Evolutionary conservation across 2,888 invertebrate genomes (phyloP).

Genomic region (Beris chalybata): DNA sequence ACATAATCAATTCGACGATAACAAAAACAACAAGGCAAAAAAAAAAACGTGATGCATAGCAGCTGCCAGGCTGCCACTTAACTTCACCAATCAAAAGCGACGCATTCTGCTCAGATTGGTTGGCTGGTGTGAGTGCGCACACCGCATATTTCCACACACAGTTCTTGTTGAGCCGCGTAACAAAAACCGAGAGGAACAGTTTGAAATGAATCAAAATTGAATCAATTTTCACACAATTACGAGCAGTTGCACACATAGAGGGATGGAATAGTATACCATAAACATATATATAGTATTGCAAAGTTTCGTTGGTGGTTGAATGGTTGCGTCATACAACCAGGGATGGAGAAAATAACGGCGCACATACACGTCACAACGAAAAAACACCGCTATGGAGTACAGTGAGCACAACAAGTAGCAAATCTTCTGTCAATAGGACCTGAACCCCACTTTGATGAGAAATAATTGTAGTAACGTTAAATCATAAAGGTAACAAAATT

Average conservation of each 20-base stretch:
- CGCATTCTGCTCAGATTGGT: conserved; percentile 22
- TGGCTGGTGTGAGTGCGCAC: conserved; percentile 13
- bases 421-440: too few relatives aligned
- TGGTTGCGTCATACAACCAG: conserved; percentile 32
- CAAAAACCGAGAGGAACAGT: too few relatives aligned
- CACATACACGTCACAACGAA: conserved; percentile 33
- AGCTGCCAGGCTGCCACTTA: conserved; percentile 39
- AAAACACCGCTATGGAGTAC: conserved; percentile 13
- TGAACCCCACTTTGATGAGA: too few relatives aligned
- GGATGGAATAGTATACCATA: not conserved
- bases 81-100: conserved; percentile 38
- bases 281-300: not conserved
- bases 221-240: too few relatives aligned
- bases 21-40: conserved; percentile 1
- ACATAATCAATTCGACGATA: not conserved
- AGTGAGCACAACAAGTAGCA: too few relatives aligned
- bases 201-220: too few relatives aligned
- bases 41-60: conserved; percentile 29
- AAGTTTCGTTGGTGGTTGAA: not conserved
- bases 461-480: too few relatives aligned
- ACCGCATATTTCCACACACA: conserved; percentile 6
- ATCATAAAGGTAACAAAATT: too few relatives aligned
- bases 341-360: conserved; percentile 31
- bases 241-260: not conserved
- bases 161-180: too few relatives aligned